Evolutionary conservation across 2,888 invertebrate species (phyloP).

Genomic region (Heterodera filipjevi): DNA sequence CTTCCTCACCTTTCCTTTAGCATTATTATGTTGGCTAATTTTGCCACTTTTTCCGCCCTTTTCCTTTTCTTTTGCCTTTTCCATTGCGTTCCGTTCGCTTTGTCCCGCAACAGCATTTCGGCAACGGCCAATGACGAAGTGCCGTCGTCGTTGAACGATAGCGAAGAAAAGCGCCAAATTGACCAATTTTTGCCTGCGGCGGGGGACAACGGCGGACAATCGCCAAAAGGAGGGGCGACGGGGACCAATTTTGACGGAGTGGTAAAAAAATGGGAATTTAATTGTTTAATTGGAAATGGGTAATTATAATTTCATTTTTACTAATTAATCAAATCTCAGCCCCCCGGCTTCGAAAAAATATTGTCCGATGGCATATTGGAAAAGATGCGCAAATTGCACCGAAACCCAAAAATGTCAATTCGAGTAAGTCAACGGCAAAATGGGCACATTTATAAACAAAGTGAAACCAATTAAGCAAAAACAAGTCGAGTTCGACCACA

Average conservation of each 20-base stretch:
- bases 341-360: constrained; percentile 43
- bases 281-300: neutral
- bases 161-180: neutral
- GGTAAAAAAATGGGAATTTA: neutral
- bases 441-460: neutral
- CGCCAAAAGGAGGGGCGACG: neutral
- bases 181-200: neutral
- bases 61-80: neutral
- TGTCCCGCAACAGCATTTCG: neutral
- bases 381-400: constrained; percentile 34
- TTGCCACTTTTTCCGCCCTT: neutral
- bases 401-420: constrained; percentile 33
- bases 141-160: neutral
- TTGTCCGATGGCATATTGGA: constrained; percentile 33
- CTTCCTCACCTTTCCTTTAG: neutral
- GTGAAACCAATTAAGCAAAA: constrained; percentile 31
- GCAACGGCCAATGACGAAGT: neutral
- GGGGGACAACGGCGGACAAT: neutral
- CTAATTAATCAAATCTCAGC: too few relatives aligned
- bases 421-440: constrained; percentile 23
- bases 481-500: constrained; percentile 38
- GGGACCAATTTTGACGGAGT: constrained; percentile 8
- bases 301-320: neutral
- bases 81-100: neutral
- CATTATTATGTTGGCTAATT: neutral